These are phyloP conservation scores for Ascaphus truei DNA, from an alignment of 2,113 vertebrate species.

Conservation along the genomic window DNA sequence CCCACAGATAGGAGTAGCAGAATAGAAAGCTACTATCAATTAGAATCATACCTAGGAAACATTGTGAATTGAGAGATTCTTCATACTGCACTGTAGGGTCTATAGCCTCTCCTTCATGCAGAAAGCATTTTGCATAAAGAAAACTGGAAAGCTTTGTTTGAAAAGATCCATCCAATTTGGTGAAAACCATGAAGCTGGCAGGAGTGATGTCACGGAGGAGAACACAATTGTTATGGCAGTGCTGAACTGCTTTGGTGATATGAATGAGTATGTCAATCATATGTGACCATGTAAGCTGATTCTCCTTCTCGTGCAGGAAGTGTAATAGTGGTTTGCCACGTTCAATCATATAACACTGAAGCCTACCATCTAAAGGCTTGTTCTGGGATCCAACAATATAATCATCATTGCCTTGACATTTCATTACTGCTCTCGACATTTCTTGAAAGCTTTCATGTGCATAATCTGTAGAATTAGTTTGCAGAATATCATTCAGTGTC, in stretches of 20 bases:
- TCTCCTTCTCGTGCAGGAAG: conserved; percentile 36
- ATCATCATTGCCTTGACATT: conserved; percentile 27
- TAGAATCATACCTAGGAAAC: background rate
- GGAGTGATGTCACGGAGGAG: conserved; percentile 34
- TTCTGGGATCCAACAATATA: conserved; percentile 14
- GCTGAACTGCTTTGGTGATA: background rate
- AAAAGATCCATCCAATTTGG: background rate
- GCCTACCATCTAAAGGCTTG: background rate
- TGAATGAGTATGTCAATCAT: conserved; percentile 23
- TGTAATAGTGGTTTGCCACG: background rate
- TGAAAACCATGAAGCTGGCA: conserved; percentile 20
- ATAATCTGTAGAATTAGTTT: conserved; percentile 13
- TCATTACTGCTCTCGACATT: background rate
- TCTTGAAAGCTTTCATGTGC: conserved; percentile 27
- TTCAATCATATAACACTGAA: conserved; percentile 9
- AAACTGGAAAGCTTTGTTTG: conserved; percentile 26
- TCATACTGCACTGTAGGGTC: background rate
- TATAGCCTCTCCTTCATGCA: background rate
- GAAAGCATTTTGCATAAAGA: background rate
- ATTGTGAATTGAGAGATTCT: background rate
- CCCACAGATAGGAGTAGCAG: too few species aligned
- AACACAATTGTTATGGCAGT: conserved; percentile 22
- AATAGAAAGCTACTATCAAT: too few species aligned
- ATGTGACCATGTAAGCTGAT: conserved; percentile 3
- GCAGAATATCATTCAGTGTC: conserved; percentile 26